Percentiles rank a stretch among this genome's conserved stretches.
Evolutionary conservation across 2,888 invertebrate genomes (phyloP).

Genomic region (Microctonus aethiopoides): DNA sequence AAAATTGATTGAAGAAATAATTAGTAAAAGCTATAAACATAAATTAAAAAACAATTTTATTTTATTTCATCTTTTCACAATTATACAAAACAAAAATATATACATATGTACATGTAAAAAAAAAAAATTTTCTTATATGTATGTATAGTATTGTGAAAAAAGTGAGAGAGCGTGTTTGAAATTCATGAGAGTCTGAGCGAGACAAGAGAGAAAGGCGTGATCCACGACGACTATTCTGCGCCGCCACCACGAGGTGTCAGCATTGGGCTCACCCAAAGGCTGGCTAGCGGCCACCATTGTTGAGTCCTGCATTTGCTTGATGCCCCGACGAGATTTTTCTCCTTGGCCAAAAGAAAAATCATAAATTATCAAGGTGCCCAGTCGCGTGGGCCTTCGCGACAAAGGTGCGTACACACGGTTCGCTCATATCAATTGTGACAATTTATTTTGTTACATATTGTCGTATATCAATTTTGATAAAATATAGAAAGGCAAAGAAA

Average conservation of each 20-base stretch:
- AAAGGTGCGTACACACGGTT: slow-evolving; percentile 55
- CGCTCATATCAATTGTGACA: background rate
- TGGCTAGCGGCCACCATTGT: slow-evolving; percentile 63
- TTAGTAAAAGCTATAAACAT: too few species aligned
- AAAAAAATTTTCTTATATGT: background rate
- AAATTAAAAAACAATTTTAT: too few species aligned
- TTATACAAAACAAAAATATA: slow-evolving; percentile 25
- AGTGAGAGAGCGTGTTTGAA: slow-evolving; percentile 3
- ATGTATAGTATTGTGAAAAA: too few species aligned
- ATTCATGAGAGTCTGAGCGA: slow-evolving; percentile 13
- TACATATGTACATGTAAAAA: background rate
- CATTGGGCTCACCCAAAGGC: slow-evolving; percentile 49
- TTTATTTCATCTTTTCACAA: too few species aligned
- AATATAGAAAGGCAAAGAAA: background rate
- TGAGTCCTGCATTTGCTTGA: slow-evolving; percentile 64
- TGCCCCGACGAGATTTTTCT: slow-evolving; percentile 58
- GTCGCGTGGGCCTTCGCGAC: slow-evolving; percentile 49
- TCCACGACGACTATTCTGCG: slow-evolving; percentile 39
- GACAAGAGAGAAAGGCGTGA: slow-evolving; percentile 26
- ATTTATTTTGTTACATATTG: background rate
- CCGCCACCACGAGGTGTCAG: slow-evolving; percentile 60
- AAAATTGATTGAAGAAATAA: too few species aligned
- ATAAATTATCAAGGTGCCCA: slow-evolving; percentile 53
- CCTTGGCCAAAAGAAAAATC: slow-evolving; percentile 51
- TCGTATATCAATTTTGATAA: slow-evolving; percentile 9